Evolutionary conservation across 2,888 invertebrate genomes (phyloP), one percentile per base, ranked within the genome.

Genomic region (Leptopilina drosophilae): DNA sequence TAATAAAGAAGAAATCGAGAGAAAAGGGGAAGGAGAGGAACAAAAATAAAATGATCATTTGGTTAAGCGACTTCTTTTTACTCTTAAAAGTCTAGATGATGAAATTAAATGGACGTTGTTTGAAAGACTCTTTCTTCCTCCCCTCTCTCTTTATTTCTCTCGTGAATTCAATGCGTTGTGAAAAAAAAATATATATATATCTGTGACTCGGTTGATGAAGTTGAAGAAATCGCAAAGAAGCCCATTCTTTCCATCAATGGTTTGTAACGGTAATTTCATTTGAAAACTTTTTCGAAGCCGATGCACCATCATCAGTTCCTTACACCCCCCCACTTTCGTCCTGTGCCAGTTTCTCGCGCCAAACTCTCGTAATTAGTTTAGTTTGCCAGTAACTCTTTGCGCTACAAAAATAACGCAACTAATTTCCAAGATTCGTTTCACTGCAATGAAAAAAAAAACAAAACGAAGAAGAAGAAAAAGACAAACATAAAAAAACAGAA

Each of bases 311-410:
- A 73, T 73, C 53, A 56, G 53, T 26, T 73, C 73, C 62, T n/a
- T 62, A 11, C 11, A 9, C 11, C 12, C 12, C 9, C 11, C 12
- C 12, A 9, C 49, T 62, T 9, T 15, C 62, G 15, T 14, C 6
- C 33, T 5, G 6, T 14, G 20, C 49, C 46, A 46, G 33, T 42
- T 42, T 42, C 42, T 42, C 42, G 42, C 42, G 42, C 73, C 12
- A 33, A 73, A 73, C 53, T 73, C 73, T 56, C 14, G 56, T 73
- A 73, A 73, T 73, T 73, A 73, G 56, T 73, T 73, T 56, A 73
- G 73, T 73, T 73, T 73, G 53, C 33, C 53, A 26, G 56, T 73
- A 56, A 53, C 73, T 73, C 73, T 73, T 73, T 73, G 53, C 56
- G 73, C 73, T 73, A 73, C 33, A 73, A 73, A 73, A 73, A 73